A percentile compares a stretch with the other conserved stretches of the same genome.
These are phyloP conservation scores for Thinocorus orbignyianus DNA, from an alignment of 2,113 vertebrate genomes.

Conservation along the genomic window DNA sequence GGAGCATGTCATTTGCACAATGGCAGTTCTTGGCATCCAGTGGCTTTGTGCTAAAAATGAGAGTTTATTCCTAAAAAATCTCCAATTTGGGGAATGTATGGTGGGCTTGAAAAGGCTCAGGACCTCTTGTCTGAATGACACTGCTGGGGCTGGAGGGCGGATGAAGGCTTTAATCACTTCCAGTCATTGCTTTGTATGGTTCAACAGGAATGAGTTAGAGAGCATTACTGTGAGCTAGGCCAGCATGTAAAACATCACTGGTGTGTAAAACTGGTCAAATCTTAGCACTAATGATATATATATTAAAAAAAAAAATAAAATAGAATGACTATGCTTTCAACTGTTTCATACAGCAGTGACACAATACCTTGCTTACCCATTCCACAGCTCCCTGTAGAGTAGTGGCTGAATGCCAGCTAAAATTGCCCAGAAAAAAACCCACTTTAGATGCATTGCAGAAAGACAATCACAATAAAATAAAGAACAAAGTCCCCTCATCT, in stretches of 20 bases:
- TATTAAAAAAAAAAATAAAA: neutral
- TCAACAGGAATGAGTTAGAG: slow-evolving; percentile 5
- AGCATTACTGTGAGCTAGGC: neutral
- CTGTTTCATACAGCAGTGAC: neutral
- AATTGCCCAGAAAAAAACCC: neutral
- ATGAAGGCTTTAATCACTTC: slow-evolving; percentile 52
- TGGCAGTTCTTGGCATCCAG: slow-evolving; percentile 46
- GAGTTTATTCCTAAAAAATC: slow-evolving; percentile 18
- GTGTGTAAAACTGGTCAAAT: neutral
- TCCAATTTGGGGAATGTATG: slow-evolving; percentile 25
- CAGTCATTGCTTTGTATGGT: slow-evolving; percentile 37
- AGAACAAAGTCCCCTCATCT: neutral
- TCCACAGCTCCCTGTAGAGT: neutral
- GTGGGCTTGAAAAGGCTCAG: slow-evolving; percentile 47
- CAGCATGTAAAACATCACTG: neutral
- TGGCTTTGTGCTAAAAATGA: slow-evolving; percentile 57
- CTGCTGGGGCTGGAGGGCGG: slow-evolving; percentile 18
- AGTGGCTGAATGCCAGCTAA: neutral
- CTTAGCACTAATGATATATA: neutral
- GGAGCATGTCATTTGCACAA: slow-evolving; percentile 39
- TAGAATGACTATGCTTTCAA: neutral
- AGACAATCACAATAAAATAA: neutral
- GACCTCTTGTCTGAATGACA: slow-evolving; percentile 23
- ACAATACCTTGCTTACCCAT: neutral
- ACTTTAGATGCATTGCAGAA: neutral